Evolutionary conservation across 2,113 vertebrate genomes (phyloP), one percentile per base, ranked within the genome.

Genomic region (Cavia aperea): DNA sequence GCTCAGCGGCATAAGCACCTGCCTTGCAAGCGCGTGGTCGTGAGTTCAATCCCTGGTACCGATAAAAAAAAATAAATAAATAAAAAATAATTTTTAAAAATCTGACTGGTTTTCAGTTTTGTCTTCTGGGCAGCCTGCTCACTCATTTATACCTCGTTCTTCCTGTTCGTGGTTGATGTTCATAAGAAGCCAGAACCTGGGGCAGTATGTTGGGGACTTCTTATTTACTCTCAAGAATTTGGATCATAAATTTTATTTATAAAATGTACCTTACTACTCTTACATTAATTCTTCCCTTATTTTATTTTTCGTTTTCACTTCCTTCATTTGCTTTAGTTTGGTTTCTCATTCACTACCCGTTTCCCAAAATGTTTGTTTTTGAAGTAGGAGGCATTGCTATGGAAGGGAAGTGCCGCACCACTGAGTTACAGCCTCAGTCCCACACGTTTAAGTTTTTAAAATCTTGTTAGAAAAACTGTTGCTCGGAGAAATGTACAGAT

Each of bases 151-250:
- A 4, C 33, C 23, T 39, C 5, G 8, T 58, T 21, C 15, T n/a
- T 92, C 84, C 43, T 54, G 43, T 16, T 79, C 58, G 63, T 51
- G 63, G 31, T 62, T 39, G 36, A 51, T 56, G 4, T 39, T 8
- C 7, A 7, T 39, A 29, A 83, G 39, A 65, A 81, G 78, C 24
- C 56, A 9, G 36, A 78, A 70, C 21, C 54, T 46, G 10, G 26
- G 39, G 10, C 11, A 73, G 7, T 16, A 15, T 26, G 62, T 82
- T 23, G 43, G 15, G 93, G 15, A 21, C 54, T 72, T n/a, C 4
- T 54, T 46, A 36, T 90, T 89, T 85, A 78, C 89, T 91, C 18
- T 93, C 33, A 89, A 89, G 33, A 89, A 63, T 83, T 88, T 91
- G 15, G 49, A 54, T 78, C 58, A 29, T 14, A 46, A 62, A 46